A percentile compares a stretch with the other conserved stretches of the same genome.
Evolutionary conservation across 2,797 vertebrate species (phyloP).

Genomic region (Mus spretus): DNA sequence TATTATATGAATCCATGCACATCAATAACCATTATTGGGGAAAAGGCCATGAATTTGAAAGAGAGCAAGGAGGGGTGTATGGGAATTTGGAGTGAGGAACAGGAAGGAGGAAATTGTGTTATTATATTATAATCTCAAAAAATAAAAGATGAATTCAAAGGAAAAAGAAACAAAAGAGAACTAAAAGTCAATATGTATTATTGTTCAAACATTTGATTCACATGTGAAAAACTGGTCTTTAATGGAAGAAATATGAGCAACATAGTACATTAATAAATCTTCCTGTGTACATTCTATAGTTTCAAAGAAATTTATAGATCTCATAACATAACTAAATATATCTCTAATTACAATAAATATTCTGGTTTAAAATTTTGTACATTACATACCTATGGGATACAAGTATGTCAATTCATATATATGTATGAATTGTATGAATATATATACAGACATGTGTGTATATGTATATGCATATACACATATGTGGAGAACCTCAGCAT

Average conservation of each 20-base stretch:
- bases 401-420: neutral
- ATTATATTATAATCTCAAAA: neutral
- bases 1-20: too few relatives aligned
- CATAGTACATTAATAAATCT: neutral
- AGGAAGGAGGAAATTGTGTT: neutral
- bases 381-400: neutral
- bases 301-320: constrained; percentile 12
- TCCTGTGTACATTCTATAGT: neutral
- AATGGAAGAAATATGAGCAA: neutral
- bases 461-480: neutral
- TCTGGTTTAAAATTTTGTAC: neutral
- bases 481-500: neutral
- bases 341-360: constrained; percentile 12
- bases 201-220: constrained; percentile 13
- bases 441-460: neutral
- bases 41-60: neutral
- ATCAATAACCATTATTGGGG: too few relatives aligned
- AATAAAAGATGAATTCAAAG: neutral
- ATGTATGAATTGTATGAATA: neutral
- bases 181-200: neutral
- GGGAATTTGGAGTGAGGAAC: neutral
- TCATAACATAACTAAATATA: neutral
- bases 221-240: neutral
- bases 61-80: neutral
- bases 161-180: neutral